Percentiles rank a stretch among this genome's conserved stretches.
Evolutionary conservation across 2,888 invertebrate species (phyloP).

Genomic region (Ptilodon capucinus): DNA sequence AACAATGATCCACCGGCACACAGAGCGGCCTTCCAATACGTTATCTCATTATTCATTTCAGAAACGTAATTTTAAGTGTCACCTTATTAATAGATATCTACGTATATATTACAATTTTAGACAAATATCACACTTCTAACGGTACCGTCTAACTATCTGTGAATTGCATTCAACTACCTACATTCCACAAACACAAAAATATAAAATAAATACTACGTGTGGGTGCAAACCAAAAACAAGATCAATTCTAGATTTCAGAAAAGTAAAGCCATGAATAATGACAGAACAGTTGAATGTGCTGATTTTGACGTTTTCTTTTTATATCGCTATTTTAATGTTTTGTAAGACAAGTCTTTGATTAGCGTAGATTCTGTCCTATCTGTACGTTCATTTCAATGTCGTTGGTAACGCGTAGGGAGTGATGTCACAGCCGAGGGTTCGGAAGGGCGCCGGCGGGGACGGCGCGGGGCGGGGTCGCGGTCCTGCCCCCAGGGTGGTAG

Average conservation of each 20-base stretch:
- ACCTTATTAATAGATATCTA: not conserved
- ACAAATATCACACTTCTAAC: too few relatives aligned
- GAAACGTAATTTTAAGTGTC: not conserved
- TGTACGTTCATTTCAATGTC: conserved; percentile 26
- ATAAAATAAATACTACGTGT: not conserved
- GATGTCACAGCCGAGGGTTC: conserved; percentile 49
- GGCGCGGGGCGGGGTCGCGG: conserved; percentile 13
- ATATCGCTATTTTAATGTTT: conserved; percentile 45
- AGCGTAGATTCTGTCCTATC: conserved; percentile 15
- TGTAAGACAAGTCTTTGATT: conserved; percentile 32
- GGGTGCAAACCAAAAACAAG: conserved; percentile 1
- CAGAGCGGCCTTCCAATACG: conserved; percentile 10
- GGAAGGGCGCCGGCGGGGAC: conserved; percentile 30
- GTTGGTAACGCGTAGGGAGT: conserved; percentile 13
- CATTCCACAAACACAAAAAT: not conserved
- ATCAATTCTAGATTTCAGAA: not conserved
- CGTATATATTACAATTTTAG: not conserved
- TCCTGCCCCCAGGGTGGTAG: conserved; percentile 29
- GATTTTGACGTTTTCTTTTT: conserved; percentile 46
- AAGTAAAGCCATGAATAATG: conserved; percentile 11
- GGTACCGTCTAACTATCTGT: too few relatives aligned
- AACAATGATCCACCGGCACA: conserved; percentile 10
- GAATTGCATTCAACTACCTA: not conserved
- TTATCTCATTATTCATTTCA: conserved; percentile 6
- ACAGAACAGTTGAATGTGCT: conserved; percentile 52